phyloP scores from a whole-genome alignment of 2,113 vertebrate species.

The Elachura formosa region DNA sequence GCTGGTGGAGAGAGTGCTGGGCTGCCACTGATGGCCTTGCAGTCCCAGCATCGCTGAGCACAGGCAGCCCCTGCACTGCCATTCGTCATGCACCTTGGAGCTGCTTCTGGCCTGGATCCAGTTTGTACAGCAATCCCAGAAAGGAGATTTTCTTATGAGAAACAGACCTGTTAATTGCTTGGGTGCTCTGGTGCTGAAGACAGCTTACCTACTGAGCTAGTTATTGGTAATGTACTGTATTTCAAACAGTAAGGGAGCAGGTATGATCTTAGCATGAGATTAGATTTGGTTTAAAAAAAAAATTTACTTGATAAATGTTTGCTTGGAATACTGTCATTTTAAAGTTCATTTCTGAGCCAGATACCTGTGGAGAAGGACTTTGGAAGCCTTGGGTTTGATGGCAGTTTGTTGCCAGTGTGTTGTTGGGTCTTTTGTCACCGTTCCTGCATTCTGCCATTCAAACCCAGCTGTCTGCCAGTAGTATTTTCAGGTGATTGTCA shows the following conservation, averaged over 20 bases:
- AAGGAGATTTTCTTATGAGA: not conserved
- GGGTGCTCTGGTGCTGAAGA: not conserved
- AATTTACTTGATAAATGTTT: not conserved
- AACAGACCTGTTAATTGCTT: not conserved
- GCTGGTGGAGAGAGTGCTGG: not conserved
- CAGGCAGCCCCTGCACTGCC: not conserved
- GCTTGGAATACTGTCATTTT: not conserved
- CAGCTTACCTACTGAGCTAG: not conserved
- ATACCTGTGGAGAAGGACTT: not conserved
- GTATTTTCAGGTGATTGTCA: not conserved
- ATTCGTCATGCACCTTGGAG: not conserved
- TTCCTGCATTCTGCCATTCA: not conserved
- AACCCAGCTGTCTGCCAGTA: not conserved
- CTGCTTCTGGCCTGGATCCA: not conserved
- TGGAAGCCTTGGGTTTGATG: not conserved
- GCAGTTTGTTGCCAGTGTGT: not conserved
- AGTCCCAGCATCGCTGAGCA: not conserved
- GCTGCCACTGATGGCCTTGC: not conserved
- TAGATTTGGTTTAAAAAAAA: not conserved
- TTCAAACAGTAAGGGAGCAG: not conserved
- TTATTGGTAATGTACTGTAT: accelerated
- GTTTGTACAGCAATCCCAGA: not conserved
- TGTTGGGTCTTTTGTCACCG: not conserved
- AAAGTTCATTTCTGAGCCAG: not conserved
- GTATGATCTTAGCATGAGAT: not conserved